Percentiles rank a stretch among this genome's conserved stretches.
Evolutionary conservation across 2,888 invertebrate genomes (phyloP).

Genomic region (Cybosia mesomella): DNA sequence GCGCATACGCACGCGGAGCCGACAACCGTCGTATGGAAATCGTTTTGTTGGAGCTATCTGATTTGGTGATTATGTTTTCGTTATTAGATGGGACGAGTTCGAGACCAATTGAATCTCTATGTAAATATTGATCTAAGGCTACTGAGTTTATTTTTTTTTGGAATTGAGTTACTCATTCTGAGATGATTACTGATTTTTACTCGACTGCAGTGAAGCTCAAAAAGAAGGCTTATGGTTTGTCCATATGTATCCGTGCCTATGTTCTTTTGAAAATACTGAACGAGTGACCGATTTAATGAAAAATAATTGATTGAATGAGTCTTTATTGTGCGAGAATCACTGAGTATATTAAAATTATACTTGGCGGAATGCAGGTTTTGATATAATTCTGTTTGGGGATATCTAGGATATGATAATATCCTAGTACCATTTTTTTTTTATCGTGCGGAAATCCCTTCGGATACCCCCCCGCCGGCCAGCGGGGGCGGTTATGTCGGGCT

Average conservation of each 20-base stretch:
- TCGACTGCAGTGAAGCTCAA: background rate
- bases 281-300: background rate
- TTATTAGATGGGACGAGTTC: slow-evolving; percentile 30
- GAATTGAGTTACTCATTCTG: background rate
- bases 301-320: background rate
- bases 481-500: too few species aligned
- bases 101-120: slow-evolving; percentile 10
- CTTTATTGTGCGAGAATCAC: too few species aligned
- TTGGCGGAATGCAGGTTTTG: too few species aligned
- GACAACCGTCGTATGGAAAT: slow-evolving; percentile 50
- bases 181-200: background rate
- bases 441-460: too few species aligned
- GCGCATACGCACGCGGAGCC: slow-evolving; percentile 37
- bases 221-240: background rate
- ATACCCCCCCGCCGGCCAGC: too few species aligned
- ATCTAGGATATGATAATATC: too few species aligned
- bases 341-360: too few species aligned
- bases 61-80: slow-evolving; percentile 36
- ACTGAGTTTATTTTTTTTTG: slow-evolving; percentile 2
- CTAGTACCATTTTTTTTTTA: too few species aligned
- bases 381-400: too few species aligned
- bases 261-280: background rate
- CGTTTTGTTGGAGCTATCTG: slow-evolving; percentile 28
- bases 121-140: background rate
- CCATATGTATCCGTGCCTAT: background rate